A percentile compares a stretch with the other conserved stretches of the same genome.
Conservation (phyloP, 2,888 invertebrate species). For the Pseudolycoriella hygida region DNA sequence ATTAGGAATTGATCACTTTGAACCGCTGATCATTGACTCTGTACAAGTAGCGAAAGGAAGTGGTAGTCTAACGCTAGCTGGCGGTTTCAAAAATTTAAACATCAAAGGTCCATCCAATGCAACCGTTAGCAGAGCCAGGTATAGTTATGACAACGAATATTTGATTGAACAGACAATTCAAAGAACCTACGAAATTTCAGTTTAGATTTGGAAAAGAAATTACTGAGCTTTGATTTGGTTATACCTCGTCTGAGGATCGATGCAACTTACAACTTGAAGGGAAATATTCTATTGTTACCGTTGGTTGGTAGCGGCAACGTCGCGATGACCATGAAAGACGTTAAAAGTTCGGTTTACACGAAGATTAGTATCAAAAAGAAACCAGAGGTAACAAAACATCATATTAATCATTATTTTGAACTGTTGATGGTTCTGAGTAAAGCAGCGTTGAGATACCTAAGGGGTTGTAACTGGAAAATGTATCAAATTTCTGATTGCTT, state of each 20-base stretch:
- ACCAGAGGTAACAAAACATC: constrained; percentile 19
- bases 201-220: constrained; percentile 31
- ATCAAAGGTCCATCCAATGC: constrained; percentile 40
- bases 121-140: constrained; percentile 26
- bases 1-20: constrained; percentile 37
- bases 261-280: constrained; percentile 37
- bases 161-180: not conserved
- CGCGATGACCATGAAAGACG: constrained; percentile 33
- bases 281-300: constrained; percentile 37
- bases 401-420: not conserved
- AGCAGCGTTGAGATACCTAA: too few species aligned
- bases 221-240: constrained; percentile 35
- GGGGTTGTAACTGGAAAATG: too few species aligned
- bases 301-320: constrained; percentile 38
- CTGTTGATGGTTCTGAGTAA: too few species aligned
- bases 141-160: constrained; percentile 8
- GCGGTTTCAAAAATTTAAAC: constrained; percentile 35
- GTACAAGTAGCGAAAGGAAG: constrained; percentile 36
- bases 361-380: constrained; percentile 30
- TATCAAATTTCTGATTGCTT: too few species aligned
- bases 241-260: constrained; percentile 36
- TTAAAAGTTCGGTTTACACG: constrained; percentile 33
- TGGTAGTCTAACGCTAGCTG: constrained; percentile 33
- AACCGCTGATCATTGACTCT: constrained; percentile 35
- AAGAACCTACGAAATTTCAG: constrained; percentile 17